phyloP scores from a whole-genome alignment of 2,113 vertebrate genomes.

The Gopherus evgoodei region DNA sequence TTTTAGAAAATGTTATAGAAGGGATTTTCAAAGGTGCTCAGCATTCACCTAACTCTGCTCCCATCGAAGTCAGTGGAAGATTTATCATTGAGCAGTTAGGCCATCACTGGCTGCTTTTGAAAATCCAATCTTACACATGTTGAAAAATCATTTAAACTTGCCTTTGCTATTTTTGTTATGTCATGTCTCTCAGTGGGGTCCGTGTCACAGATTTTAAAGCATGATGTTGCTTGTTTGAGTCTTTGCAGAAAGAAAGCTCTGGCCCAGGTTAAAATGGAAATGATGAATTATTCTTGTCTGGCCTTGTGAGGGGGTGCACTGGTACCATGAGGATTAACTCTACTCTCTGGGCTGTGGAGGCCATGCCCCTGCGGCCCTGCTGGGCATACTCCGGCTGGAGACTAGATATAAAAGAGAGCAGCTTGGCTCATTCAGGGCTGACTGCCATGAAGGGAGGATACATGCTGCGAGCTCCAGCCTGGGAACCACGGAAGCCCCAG shows the following conservation, averaged over 20 bases:
- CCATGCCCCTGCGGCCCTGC: too few species aligned
- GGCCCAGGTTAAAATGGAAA: not conserved
- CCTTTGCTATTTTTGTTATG: not conserved
- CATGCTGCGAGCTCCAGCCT: too few species aligned
- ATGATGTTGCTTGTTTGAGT: not conserved
- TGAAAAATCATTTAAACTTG: not conserved
- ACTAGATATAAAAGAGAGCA: too few species aligned
- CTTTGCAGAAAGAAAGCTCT: not conserved
- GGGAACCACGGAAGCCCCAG: too few species aligned
- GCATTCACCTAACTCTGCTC: constrained; percentile 1
- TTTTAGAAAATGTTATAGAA: not conserved
- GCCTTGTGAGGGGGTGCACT: too few species aligned
- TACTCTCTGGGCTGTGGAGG: too few species aligned
- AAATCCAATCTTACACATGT: rapidly evolving
- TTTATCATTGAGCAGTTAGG: not conserved
- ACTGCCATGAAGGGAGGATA: too few species aligned
- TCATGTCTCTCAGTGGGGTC: not conserved
- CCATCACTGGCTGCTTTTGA: not conserved
- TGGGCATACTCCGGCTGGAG: too few species aligned
- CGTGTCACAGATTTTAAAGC: not conserved
- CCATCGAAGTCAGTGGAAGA: not conserved
- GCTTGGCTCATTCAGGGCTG: too few species aligned
- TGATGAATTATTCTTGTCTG: not conserved
- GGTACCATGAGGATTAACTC: too few species aligned
- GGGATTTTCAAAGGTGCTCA: not conserved